Evolutionary conservation across 1,140 invertebrate genomes (phyloP), one percentile per base, ranked within the genome.

Genomic region (Brachionus plicatilis): DNA sequence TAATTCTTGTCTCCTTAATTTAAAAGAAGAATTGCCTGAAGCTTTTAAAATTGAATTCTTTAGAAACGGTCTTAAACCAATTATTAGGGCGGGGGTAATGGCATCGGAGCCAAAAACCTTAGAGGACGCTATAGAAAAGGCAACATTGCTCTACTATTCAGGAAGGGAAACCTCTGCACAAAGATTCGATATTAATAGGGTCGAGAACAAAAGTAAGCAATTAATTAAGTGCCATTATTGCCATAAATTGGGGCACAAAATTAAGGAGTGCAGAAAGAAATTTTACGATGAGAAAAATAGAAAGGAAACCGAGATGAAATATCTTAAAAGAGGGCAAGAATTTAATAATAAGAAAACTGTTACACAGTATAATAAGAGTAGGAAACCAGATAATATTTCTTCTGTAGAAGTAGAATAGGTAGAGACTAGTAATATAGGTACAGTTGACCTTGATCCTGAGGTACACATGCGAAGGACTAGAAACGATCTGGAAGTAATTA

Each of bases 21-120:
- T 68, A 37, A 68, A 68, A 68, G 65, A 68, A 68, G 65, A 68
- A 68, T 68, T 68, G 65, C 27, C 65, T 68, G n/a, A 68, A 68
- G 65, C 65, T 68, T 68, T 68, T 68, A 68, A 68, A 68, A 68
- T 68, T 68, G 65, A 68, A 7, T 68, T 68, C 14, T 68, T 68
- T 29, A 68, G 65, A 68, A 68, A 68, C 6, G 65, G 65, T 29
- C 65, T 68, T 33, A 68, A 68, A 68, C 27, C 65, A 68, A 68
- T 68, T 68, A 68, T 56, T 56, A 56, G 50, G n/a, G 50, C 50
- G 17, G 50, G 50, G 50, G 50, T 56, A 56, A 56, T 56, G 50
- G 50, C 50, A 20, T 56, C 50, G 50, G 50, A 56, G n/a, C 50
- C 50, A 4, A 56, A 56, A 56, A 56, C 50, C n/a, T 56, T 20